Conservation (phyloP, 2,797 vertebrate genomes). For the Propithecus deckenii region DNA sequence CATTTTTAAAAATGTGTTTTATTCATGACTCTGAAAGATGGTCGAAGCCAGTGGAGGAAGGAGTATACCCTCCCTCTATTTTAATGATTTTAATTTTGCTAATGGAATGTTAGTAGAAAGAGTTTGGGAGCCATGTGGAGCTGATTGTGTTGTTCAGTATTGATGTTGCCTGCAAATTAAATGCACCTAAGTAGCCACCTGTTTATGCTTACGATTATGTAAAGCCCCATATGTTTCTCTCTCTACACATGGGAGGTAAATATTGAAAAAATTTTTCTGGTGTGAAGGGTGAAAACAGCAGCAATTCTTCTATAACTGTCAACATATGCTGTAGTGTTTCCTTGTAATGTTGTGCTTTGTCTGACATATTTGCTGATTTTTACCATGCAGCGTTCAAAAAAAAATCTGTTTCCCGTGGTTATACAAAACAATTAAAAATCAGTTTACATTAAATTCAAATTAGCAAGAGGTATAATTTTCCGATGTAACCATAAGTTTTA, state of each 20-base stretch:
- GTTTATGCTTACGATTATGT: constrained; percentile 70
- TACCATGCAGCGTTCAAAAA: constrained; percentile 28
- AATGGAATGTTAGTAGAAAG: constrained; percentile 64
- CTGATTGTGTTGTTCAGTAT: constrained; percentile 56
- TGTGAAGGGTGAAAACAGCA: constrained; percentile 70
- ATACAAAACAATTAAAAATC: constrained; percentile 74
- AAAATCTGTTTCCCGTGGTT: constrained; percentile 60
- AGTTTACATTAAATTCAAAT: constrained; percentile 73
- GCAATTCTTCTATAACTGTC: constrained; percentile 62
- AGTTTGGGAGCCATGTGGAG: constrained; percentile 64
- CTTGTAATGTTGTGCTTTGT: constrained; percentile 58
- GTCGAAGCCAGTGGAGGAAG: constrained; percentile 25
- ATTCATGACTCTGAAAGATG: constrained; percentile 55
- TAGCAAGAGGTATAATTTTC: constrained; percentile 70
- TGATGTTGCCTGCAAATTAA: constrained; percentile 63
- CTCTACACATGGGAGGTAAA: constrained; percentile 66
- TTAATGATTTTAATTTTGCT: constrained; percentile 70
- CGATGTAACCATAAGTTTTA: constrained; percentile 32
- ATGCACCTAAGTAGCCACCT: constrained; percentile 76
- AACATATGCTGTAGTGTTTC: constrained; percentile 45
- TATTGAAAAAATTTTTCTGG: constrained; percentile 71
- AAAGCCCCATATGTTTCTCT: constrained; percentile 76
- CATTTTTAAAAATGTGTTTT: constrained; percentile 52
- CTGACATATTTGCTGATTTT: constrained; percentile 70
- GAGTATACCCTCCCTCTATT: constrained; percentile 53